Evolutionary conservation across 2,888 invertebrate genomes (phyloP), one percentile per base, ranked within the genome.

Genomic region (Meloe dianella): DNA sequence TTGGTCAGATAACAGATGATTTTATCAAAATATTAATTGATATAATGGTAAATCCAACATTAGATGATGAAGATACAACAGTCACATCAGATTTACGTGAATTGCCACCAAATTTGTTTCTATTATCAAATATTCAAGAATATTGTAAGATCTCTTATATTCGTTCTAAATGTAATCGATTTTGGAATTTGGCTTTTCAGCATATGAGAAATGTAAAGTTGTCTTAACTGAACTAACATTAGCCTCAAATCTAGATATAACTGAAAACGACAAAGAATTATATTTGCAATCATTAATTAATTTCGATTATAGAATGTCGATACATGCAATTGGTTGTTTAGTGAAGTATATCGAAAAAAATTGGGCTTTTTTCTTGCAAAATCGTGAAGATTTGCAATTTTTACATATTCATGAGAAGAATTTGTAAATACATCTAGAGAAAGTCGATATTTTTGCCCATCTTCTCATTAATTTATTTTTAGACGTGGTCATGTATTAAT

Each of bases 311-410:
- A 86, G 85, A 7, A 85, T 88, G 61, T 89, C 89, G 67, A 85
- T 93, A 4, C 88, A 92, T 76, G 90, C 93, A 0, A 80, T 91
- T 3, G 94, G 94, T 5, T 89, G 91, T 0, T 82, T 94, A 51
- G 82, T 94, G 22, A 87, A 89, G 75, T 92, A 89, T 79, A 77
- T 94, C 38, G 92, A 93, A 72, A 86, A 87, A 61, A 87, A 89
- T 78, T 91, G 90, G 88, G 74, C 79, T 10, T 75, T 75, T 61
- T 79, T 82, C 70, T 73, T 75, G 27, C 61, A 75, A 8, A 66
- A 77, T 10, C 74, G 82, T 86, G 77, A 85, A 87, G 83, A 79
- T 85, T 84, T 87, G 2, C 83, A 85, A 74, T 88, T 87, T 74
- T 74, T 88, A 63, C 84, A 85, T 68, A 79, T 92, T 59, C 86